Evolutionary conservation across 2,797 vertebrate species (phyloP), one percentile per base, ranked within the genome.

Genomic region (Galaxias olidus): DNA sequence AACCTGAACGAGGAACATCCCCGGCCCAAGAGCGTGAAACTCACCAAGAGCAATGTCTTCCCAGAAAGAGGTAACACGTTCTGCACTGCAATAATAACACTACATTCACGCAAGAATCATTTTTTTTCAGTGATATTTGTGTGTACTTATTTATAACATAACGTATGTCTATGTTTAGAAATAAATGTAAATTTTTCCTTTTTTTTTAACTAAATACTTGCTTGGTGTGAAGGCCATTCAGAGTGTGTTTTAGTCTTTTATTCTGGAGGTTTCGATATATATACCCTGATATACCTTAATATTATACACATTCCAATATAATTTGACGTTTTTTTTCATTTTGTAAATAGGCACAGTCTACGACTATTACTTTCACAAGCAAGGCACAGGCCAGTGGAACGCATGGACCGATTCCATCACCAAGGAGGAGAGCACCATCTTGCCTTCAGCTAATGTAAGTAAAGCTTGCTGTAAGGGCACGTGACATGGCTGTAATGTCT

Each of bases 321-420:
- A 19, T 12, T 53, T 13, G 11, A 19, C 1, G n/a, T 51, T 61
- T 15, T 64, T 42, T 15, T 17, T 50, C 54, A 5, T 41, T 43
- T 69, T 10, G 61, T 82, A 72, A 75, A 50, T 79, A 98, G 96
- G 95, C 53, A 93, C 71, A n/a, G 89, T 98, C 69, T 98, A 94
- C 85, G 96, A 98, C 77, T 97, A 94, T 79, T 98, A 91, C 80
- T 98, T 96, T 72, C 58, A 92, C 73, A 96, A 96, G 79, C 78
- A 85, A 44, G 92, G 88, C 47, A 70, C 89, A 7, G 96, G 95
- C 50, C 91, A 92, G 41, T 98, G 96, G 96, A 90, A 78, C 14
- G 55, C 55, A 13, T 98, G 96, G 96, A 95, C 84, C 0, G 94
- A 97, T 7, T 94, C 89, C 49, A 93, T 97, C 73, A 89, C 90